A percentile compares a stretch with the other conserved stretches of the same genome.
Conservation (phyloP, 1,140 invertebrate species). For the Bombus haemorrhoidalis region DNA sequence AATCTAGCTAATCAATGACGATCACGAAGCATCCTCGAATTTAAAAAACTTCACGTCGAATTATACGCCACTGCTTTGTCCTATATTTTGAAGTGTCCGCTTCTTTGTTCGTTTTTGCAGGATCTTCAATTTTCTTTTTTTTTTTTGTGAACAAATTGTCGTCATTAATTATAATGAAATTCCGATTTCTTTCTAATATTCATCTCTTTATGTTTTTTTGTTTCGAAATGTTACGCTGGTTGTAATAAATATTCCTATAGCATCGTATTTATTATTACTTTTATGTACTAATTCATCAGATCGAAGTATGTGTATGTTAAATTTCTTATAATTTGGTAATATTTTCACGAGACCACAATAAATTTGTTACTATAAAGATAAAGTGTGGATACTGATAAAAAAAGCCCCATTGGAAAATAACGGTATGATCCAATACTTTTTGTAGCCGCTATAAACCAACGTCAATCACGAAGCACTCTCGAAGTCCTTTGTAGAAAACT, state of each 20-base stretch:
- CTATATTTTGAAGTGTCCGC: not conserved
- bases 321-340: not conserved
- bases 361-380: not conserved
- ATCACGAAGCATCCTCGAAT: not conserved
- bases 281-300: not conserved
- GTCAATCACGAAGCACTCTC: not conserved
- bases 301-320: no score
- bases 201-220: not conserved
- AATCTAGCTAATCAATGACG: not conserved
- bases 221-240: not conserved
- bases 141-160: not conserved
- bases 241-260: not conserved
- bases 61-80: not conserved
- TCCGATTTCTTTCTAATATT: no score
- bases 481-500: not conserved
- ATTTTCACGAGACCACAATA: not conserved
- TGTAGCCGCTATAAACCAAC: not conserved
- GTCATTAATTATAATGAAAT: not conserved
- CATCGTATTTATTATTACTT: not conserved
- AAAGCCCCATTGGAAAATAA: not conserved
- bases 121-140: not conserved
- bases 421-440: not conserved
- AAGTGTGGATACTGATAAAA: not conserved
- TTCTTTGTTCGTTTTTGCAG: not conserved
- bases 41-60: constrained; percentile 53